phyloP scores from a whole-genome alignment of 2,113 vertebrate genomes.

The Bos taurus region ARS-UCD2.0 NC_037330.1:5281001-5281500 shows the following conservation, averaged over 20 bases:
- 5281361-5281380: background rate
- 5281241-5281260: no score
- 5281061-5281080: background rate
- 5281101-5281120: background rate
- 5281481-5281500: background rate
- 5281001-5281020: background rate
- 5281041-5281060: background rate
- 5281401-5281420: background rate
- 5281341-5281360: background rate
- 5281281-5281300: background rate
- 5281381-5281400: background rate
- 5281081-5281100: background rate
- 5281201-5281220: no score
- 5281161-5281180: background rate
- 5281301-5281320: background rate
- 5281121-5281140: background rate
- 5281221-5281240: no score
- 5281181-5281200: no score
- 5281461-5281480: background rate
- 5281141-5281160: background rate
- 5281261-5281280: background rate
- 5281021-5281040: background rate
- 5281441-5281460: background rate
- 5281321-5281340: background rate
- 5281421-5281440: background rate